These are phyloP conservation scores for Orycteropus afer DNA, from an alignment of 2,113 vertebrate genomes.

Conservation along the genomic window DNA sequence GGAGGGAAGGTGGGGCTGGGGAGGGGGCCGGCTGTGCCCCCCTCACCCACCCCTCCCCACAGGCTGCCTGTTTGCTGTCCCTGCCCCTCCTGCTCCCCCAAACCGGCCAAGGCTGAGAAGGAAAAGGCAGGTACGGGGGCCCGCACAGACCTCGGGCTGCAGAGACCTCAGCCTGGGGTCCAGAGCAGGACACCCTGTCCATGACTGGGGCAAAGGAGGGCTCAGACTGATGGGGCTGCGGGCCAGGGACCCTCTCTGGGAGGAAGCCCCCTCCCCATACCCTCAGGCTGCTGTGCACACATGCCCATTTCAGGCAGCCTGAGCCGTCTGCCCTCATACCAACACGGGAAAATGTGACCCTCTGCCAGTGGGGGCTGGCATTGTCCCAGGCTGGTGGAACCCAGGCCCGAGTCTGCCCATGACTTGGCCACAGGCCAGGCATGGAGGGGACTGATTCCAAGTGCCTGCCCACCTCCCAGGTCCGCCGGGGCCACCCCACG, in stretches of 20 bases:
- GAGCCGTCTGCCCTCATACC: background rate
- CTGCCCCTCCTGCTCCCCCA: background rate
- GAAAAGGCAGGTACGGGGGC: constrained; percentile 87
- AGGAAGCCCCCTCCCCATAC: background rate
- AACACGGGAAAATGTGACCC: background rate
- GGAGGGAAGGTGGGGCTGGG: constrained; percentile 19
- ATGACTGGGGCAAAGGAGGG: background rate
- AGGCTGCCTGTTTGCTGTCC: constrained; percentile 84
- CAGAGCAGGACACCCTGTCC: background rate
- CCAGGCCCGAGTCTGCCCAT: background rate
- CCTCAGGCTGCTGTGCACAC: background rate
- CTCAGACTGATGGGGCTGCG: rapidly evolving
- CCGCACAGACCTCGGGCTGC: constrained; percentile 65
- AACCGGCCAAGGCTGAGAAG: constrained; percentile 80
- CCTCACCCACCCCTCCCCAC: constrained; percentile 51
- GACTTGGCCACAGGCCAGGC: background rate
- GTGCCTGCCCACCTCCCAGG: constrained; percentile 76
- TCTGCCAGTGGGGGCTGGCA: background rate
- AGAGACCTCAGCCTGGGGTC: constrained; percentile 37
- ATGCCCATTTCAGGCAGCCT: background rate
- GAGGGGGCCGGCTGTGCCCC: background rate
- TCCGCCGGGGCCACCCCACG: constrained; percentile 91
- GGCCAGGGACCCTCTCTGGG: background rate
- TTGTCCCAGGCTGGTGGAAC: background rate
- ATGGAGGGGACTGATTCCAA: constrained; percentile 61